A percentile compares a stretch with the other conserved stretches of the same genome.
These are phyloP conservation scores for Cyclophora albipunctata DNA, from an alignment of 2,888 invertebrate genomes.

Conservation along the genomic window DNA sequence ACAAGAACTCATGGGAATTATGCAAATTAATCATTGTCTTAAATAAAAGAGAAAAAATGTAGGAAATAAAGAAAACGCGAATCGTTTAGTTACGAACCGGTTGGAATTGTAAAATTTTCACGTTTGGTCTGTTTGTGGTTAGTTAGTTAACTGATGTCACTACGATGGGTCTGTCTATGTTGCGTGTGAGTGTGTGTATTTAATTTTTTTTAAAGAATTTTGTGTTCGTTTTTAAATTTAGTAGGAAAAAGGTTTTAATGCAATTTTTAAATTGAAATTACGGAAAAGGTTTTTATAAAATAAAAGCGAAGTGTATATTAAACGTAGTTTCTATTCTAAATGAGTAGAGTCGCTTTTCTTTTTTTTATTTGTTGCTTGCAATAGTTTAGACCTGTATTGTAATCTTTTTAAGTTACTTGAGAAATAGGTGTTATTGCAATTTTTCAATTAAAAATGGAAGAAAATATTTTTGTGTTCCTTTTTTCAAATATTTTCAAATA, in stretches of 20 bases:
- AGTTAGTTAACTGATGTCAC: conserved; percentile 24
- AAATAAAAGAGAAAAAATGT: conserved; percentile 21
- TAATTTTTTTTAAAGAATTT: neutral
- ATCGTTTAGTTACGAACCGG: conserved; percentile 40
- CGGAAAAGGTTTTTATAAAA: neutral
- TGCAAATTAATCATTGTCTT: conserved; percentile 27
- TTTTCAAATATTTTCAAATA: too few relatives aligned
- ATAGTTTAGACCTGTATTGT: too few relatives aligned
- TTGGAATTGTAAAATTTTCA: conserved; percentile 34
- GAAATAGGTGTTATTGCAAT: too few relatives aligned
- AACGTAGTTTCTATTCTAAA: too few relatives aligned
- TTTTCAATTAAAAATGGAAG: too few relatives aligned
- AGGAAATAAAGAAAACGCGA: conserved; percentile 22
- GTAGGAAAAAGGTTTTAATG: too few relatives aligned
- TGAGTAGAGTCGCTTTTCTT: neutral
- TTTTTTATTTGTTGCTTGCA: neutral
- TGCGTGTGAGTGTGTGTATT: conserved; percentile 39
- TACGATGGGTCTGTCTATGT: conserved; percentile 48
- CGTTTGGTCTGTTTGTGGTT: conserved; percentile 18
- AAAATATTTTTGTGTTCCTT: too few relatives aligned
- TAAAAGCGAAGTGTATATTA: too few relatives aligned
- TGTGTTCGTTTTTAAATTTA: neutral
- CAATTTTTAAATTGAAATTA: too few relatives aligned
- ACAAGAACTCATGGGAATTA: conserved; percentile 16
- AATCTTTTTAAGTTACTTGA: too few relatives aligned